Conservation (phyloP, 2,113 vertebrate genomes). For the Actenoides lindsayi region DNA sequence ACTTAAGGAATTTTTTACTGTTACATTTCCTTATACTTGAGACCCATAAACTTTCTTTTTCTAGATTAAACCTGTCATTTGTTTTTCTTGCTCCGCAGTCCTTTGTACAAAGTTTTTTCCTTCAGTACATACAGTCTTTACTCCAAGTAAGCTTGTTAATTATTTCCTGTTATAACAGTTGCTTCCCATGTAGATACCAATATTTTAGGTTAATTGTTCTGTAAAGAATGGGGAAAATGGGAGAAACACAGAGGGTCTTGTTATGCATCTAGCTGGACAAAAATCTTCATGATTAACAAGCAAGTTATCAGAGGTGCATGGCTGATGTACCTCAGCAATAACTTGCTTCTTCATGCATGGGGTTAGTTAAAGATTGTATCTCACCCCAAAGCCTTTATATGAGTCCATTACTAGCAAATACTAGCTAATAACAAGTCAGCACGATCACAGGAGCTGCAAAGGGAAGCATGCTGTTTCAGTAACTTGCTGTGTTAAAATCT, state of each 20-base stretch:
- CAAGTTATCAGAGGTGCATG: not conserved
- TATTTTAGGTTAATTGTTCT: not conserved
- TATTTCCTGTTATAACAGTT: not conserved
- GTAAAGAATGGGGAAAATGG: not conserved
- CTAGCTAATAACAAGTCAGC: not conserved
- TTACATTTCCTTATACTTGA: not conserved
- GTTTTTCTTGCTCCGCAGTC: not conserved
- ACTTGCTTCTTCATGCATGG: not conserved
- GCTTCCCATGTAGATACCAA: not conserved
- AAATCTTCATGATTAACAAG: not conserved
- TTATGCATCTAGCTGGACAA: not conserved
- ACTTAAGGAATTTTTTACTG: not conserved
- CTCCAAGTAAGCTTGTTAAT: not conserved
- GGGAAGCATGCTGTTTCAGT: not conserved
- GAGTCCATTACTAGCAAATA: slow-evolving; percentile 3
- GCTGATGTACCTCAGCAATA: not conserved
- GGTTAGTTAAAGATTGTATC: not conserved
- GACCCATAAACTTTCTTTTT: not conserved
- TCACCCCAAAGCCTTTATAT: not conserved
- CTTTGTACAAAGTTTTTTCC: not conserved
- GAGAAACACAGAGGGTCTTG: not conserved
- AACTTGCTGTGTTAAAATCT: not conserved
- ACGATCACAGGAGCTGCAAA: not conserved
- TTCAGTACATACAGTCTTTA: not conserved
- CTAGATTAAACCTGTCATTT: not conserved